Evolutionary conservation across 2,113 vertebrate genomes (phyloP).

Genomic region (Collichthys lucidus): DNA sequence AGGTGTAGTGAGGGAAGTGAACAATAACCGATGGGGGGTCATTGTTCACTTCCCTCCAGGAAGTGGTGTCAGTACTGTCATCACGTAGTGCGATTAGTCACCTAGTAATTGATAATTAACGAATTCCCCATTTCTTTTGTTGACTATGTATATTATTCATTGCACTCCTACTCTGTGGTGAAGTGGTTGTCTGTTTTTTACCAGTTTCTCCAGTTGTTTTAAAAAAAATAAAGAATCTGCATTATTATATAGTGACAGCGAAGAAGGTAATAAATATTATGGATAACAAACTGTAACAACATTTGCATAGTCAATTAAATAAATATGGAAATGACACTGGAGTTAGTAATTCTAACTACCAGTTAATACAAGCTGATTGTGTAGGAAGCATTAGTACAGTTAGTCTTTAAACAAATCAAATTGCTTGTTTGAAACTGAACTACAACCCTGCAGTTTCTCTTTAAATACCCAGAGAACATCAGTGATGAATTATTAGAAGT

Average conservation of each 20-base stretch:
- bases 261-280: neutral
- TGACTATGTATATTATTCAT: too few relatives aligned
- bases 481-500: slow-evolving; percentile 39
- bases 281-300: neutral
- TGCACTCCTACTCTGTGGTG: too few relatives aligned
- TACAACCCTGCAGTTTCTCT: neutral
- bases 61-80: too few relatives aligned
- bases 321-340: neutral
- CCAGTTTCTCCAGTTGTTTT: too few relatives aligned
- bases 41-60: too few relatives aligned
- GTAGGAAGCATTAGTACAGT: neutral
- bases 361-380: neutral
- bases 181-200: too few relatives aligned
- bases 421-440: slow-evolving; percentile 4
- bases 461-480: slow-evolving; percentile 3
- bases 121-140: too few relatives aligned
- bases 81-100: too few relatives aligned
- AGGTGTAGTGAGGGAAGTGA: too few relatives aligned
- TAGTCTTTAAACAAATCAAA: neutral
- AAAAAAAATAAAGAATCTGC: too few relatives aligned
- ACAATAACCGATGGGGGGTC: too few relatives aligned
- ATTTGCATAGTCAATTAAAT: neutral
- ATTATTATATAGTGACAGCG: neutral
- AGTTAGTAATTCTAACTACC: neutral
- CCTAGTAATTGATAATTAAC: too few relatives aligned